Conservation (phyloP, 2,797 vertebrate species). For the Manis pentadactyla region DNA sequence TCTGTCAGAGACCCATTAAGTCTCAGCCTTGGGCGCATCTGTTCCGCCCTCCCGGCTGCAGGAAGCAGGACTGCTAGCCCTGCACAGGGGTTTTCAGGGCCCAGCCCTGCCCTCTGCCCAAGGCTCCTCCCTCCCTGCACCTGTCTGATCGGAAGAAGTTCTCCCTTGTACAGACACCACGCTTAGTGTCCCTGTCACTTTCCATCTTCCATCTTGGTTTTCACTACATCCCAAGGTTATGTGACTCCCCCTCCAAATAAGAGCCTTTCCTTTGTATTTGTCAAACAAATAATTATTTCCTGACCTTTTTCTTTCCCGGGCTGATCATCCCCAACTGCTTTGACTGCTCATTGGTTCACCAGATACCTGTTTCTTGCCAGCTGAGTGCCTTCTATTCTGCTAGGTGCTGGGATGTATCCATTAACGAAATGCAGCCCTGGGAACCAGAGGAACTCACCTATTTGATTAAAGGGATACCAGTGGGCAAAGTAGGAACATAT, state of each 20-base stretch:
- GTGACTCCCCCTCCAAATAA: background rate
- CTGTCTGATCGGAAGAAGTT: background rate
- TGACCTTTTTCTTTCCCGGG: background rate
- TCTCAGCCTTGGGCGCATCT: background rate
- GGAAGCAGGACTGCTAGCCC: background rate
- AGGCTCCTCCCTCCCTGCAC: background rate
- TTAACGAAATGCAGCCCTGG: background rate
- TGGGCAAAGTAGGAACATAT: background rate
- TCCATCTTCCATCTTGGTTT: background rate
- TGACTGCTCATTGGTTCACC: background rate
- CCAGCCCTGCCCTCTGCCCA: background rate
- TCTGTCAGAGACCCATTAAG: background rate
- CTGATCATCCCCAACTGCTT: too few relatives aligned
- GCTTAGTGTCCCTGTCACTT: background rate
- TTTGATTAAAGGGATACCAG: background rate
- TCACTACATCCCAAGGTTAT: background rate
- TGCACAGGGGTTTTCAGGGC: rapidly evolving
- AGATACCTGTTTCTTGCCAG: background rate
- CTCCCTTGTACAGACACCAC: background rate
- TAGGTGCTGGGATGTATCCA: background rate
- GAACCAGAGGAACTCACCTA: background rate
- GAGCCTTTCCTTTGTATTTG: background rate
- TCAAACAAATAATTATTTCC: background rate
- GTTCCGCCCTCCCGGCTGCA: too few relatives aligned
- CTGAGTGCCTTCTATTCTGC: background rate